phyloP scores from a whole-genome alignment of 2,797 vertebrate genomes.

The Sebastes umbrosus region DNA sequence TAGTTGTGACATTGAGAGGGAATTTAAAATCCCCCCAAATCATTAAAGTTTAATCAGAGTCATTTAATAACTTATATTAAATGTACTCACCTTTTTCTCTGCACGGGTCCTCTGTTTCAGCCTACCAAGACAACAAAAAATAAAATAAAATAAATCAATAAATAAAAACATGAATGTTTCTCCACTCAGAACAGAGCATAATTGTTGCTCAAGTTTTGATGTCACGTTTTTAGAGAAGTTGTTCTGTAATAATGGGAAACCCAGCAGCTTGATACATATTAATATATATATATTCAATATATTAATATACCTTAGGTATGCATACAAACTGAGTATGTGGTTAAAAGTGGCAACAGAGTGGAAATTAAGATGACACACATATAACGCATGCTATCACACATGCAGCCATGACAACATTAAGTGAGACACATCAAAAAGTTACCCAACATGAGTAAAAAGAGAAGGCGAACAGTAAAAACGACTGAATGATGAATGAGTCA shows the following conservation, averaged over 20 bases:
- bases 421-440: not conserved
- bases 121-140: conserved; percentile 28
- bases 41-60: not conserved
- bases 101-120: not conserved
- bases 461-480: not conserved
- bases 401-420: not conserved
- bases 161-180: not conserved
- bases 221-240: conserved; percentile 1
- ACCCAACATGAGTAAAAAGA: not conserved
- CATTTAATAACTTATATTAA: not conserved
- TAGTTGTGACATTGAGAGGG: not conserved
- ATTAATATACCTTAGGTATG: not conserved
- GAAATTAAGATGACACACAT: not conserved
- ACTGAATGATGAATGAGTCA: not conserved
- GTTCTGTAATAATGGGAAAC: conserved; percentile 11
- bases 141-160: not conserved
- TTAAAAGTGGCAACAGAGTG: not conserved
- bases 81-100: conserved; percentile 46
- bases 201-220: not conserved
- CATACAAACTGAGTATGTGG: not conserved
- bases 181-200: not conserved
- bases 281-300: not conserved
- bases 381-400: not conserved
- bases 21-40: not conserved
- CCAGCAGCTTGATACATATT: not conserved